Evolutionary conservation across 2,113 vertebrate species (phyloP).

Genomic region (Lophochroa leadbeateri): DNA sequence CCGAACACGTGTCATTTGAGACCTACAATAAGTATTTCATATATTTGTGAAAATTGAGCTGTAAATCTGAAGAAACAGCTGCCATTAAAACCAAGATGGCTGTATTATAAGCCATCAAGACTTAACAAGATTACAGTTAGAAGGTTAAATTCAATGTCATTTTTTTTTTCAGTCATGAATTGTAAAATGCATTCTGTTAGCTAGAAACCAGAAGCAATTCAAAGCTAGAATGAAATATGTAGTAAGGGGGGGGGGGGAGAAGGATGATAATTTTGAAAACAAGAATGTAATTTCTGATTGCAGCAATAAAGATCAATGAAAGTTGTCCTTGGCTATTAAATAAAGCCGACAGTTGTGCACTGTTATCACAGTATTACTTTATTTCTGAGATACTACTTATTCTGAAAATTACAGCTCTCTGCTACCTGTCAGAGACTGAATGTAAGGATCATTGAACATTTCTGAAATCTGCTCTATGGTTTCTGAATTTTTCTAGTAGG

Average conservation of each 20-base stretch:
- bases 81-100: conserved; percentile 35
- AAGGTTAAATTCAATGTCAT: conserved; percentile 66
- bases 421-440: background rate
- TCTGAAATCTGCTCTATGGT: background rate
- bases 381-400: background rate
- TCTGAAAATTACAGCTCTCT: background rate
- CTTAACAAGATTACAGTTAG: conserved; percentile 54
- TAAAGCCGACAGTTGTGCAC: background rate
- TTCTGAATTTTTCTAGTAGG: background rate
- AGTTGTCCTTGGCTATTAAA: background rate
- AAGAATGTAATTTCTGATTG: conserved; percentile 11
- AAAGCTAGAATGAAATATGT: conserved; percentile 8
- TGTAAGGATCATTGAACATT: background rate
- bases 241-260: background rate
- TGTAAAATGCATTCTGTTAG: conserved; percentile 22
- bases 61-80: conserved; percentile 18
- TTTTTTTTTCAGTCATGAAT: conserved; percentile 21
- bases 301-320: background rate
- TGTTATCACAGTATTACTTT: background rate
- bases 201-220: conserved; percentile 26
- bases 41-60: conserved; percentile 33
- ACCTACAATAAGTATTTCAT: conserved; percentile 17
- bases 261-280: conserved; percentile 21
- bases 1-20: conserved; percentile 32
- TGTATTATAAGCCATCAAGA: conserved; percentile 27